Evolutionary conservation across 92 coral and sea anemone species (phyloP), one percentile per base, ranked within the genome.

Genomic region (Pocillopora meandrina): DNA sequence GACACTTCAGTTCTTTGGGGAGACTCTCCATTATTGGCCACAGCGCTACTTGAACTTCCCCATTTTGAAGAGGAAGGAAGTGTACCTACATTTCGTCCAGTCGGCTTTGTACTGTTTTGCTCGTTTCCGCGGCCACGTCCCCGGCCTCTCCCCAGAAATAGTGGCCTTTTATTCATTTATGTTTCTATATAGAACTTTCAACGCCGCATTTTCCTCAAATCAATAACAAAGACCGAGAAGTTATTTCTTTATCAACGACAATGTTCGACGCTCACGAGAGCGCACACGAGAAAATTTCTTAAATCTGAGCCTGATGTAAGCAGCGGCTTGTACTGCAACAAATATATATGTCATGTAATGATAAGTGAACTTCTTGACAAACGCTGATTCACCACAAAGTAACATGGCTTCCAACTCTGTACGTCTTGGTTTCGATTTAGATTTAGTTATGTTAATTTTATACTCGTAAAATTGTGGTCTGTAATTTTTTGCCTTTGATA

Each of bases 101-200:
- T 57, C 77, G 66, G 47, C 34, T 85, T 82, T 19, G 74, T 11
- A 61, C 33, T 56, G 36, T 63, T 84, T 67, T 64, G 79, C 5
- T 61, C 78, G 61, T 35, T 68, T 20, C 86, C 87, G 6, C 89
- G 92, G 52, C 97, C 99, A 87, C 99, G 90, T 0, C 98, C 99
- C 12, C 99, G 90, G n/a, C 99, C 99, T 74, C 86, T 85, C 12
- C 99, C 99, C 64, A 96, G 95, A 84, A 86, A 96, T 76, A 89
- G 76, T 56, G 98, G 98, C 14, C 98, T 89, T 64, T 88, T 85
- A 21, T 93, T 93, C 93, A 90, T 94, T 58, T 76, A 42, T 4
- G 26, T n/a, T 62, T 67, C 68, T 36, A 60, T 34, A 12, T 18
- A 9, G 12, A 49, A 42, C 33, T 21, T 34, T 42, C 15, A 58